Conservation (phyloP, 2,113 vertebrate genomes). For the Cyprinodon tularosa region DNA sequence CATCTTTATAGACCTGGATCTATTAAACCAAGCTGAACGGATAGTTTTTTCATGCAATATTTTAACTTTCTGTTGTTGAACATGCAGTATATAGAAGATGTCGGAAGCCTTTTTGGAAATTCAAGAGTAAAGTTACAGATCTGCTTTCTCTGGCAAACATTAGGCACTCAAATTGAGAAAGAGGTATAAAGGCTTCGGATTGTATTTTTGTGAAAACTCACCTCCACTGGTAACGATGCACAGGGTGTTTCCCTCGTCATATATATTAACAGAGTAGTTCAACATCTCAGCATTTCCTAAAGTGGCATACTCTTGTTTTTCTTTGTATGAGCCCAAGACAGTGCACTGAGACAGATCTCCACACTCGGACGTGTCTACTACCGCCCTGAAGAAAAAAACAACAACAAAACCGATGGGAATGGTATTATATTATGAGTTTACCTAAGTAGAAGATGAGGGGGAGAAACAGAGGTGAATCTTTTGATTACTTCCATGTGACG, state of each 20-base stretch:
- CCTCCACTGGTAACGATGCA: constrained; percentile 98
- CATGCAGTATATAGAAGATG: no score
- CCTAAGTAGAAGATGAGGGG: not conserved
- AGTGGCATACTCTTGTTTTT: constrained; percentile 90
- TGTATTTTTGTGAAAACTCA: constrained; percentile 54
- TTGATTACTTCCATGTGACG: constrained; percentile 87
- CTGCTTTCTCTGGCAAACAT: not conserved
- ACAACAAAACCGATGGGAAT: not conserved
- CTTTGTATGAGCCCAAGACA: constrained; percentile 89
- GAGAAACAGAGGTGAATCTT: not conserved
- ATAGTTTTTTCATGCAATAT: no score
- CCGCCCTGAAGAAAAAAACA: constrained; percentile 82
- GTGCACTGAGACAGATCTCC: constrained; percentile 87
- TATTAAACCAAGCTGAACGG: no score
- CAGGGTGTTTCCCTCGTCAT: constrained; percentile 95
- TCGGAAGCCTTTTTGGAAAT: no score
- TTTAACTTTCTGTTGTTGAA: no score
- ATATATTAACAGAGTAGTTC: constrained; percentile 96
- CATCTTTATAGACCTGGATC: no score
- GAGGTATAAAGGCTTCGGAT: not conserved
- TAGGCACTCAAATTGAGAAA: not conserved
- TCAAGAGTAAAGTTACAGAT: no score
- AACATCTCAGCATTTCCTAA: constrained; percentile 96
- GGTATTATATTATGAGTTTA: not conserved
- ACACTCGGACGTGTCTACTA: constrained; percentile 91